phyloP scores from a whole-genome alignment of 2,113 vertebrate species.

The Turdus rufiventris region DNA sequence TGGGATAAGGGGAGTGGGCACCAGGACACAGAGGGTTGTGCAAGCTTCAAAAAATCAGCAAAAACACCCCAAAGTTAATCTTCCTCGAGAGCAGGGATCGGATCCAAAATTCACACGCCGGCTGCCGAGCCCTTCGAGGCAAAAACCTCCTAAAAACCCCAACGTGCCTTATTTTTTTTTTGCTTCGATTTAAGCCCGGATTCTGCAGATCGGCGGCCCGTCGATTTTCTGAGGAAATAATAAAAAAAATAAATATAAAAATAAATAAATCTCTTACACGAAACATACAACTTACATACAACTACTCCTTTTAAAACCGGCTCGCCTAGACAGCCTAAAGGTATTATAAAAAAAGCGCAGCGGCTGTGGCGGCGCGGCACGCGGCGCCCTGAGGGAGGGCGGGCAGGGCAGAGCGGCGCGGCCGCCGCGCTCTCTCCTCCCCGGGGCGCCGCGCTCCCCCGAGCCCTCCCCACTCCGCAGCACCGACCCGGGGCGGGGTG shows the following conservation, averaged over 20 bases:
- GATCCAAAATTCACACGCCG: background rate
- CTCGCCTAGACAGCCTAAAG: background rate
- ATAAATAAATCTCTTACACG: background rate
- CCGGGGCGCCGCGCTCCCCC: background rate
- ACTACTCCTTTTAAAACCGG: rapidly evolving
- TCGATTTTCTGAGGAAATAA: background rate
- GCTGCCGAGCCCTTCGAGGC: background rate
- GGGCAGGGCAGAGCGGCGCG: background rate
- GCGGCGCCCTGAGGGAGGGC: background rate
- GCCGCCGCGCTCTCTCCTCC: no score
- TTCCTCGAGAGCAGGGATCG: background rate
- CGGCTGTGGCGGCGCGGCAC: background rate
- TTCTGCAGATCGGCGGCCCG: background rate
- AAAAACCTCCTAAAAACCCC: background rate
- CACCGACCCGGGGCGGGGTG: background rate
- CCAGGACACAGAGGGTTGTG: background rate
- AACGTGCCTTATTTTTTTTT: background rate
- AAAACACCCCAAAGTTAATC: background rate
- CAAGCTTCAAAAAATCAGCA: background rate
- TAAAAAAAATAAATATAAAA: background rate
- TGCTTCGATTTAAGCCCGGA: background rate
- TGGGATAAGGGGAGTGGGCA: background rate
- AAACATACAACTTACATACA: no score
- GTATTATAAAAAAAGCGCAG: background rate
- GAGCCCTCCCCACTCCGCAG: background rate